Evolutionary conservation across 1,140 invertebrate genomes (phyloP), one percentile per base, ranked within the genome.

Genomic region (Nylanderia fulva): DNA sequence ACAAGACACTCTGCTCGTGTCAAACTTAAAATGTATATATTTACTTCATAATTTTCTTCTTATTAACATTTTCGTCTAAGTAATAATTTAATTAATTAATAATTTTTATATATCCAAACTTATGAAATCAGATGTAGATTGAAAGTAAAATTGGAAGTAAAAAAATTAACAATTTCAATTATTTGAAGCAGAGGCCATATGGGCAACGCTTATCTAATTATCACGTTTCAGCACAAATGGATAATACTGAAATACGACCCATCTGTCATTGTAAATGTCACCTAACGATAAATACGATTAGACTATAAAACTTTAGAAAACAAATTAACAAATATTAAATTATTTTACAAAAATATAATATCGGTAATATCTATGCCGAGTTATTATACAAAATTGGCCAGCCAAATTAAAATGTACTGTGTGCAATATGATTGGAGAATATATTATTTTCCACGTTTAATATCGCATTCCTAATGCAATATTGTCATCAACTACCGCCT

Each of bases 401-500:
- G 61, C 54, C 21, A 27, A 76, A 87, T 69, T 92, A 94, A 82
- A 94, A 94, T 21, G 91, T 91, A 88, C 91, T 94, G 13, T 93
- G 77, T 82, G 91, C 91, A 33, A 94, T 83, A 56, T 87, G 90
- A 90, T 94, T 90, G 29, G 90, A 88, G 4, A 91, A 72, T 85
- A 91, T 86, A 72, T 92, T 91, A 76, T 86, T 92, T 52, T 90
- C 89, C 69, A 90, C 77, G 39, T 91, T 90, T 77, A 91, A 90
- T 69, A 80, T 75, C 84, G 88, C 79, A 42, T 69, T 83, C 88
- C 86, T 92, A 87, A 87, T 86, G 45, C 66, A 82, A 89, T 83
- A 88, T 89, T 88, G 92, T 93, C 94, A 95, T 94, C 93, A 94
- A 90, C 93, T 94, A 21, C 64, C 77, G 15, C 92, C 91, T 84